phyloP scores from a whole-genome alignment of 1,140 invertebrate genomes.

The Battus philenor region DNA sequence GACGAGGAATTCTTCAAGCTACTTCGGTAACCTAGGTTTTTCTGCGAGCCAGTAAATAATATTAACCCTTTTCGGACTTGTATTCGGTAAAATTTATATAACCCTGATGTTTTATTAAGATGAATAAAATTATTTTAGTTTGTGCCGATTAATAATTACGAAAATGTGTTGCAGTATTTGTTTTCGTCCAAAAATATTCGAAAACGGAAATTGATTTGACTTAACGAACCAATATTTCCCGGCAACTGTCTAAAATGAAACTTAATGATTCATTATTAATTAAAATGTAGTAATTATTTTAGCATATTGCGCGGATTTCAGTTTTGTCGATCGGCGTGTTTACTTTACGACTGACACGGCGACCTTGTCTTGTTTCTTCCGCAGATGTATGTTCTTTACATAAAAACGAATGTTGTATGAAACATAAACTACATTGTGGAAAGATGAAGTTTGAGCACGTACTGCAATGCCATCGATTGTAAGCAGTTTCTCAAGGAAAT shows the following conservation, averaged over 20 bases:
- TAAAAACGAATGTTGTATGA: constrained; percentile 14
- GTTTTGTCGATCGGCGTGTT: background rate
- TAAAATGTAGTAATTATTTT: background rate
- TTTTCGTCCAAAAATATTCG: no score
- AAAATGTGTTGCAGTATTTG: background rate
- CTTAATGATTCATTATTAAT: background rate
- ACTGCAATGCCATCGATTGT: background rate
- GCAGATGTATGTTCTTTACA: constrained; percentile 16
- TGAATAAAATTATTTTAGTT: no score
- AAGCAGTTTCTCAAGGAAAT: background rate
- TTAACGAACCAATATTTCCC: no score
- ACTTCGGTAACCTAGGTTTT: no score
- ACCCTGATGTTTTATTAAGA: no score
- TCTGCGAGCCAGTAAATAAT: no score
- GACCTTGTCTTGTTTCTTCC: constrained; percentile 20
- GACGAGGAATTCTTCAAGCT: no score
- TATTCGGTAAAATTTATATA: no score
- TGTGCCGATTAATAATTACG: background rate
- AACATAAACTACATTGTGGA: constrained; percentile 13
- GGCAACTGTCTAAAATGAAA: background rate
- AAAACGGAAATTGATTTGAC: no score
- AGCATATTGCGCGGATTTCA: background rate
- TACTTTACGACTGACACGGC: constrained; percentile 11
- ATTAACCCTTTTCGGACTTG: no score
- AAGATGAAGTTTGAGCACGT: constrained; percentile 15